A percentile compares a stretch with the other conserved stretches of the same genome.
Conservation (phyloP, 2,888 invertebrate species). For the Seira musarum region DNA sequence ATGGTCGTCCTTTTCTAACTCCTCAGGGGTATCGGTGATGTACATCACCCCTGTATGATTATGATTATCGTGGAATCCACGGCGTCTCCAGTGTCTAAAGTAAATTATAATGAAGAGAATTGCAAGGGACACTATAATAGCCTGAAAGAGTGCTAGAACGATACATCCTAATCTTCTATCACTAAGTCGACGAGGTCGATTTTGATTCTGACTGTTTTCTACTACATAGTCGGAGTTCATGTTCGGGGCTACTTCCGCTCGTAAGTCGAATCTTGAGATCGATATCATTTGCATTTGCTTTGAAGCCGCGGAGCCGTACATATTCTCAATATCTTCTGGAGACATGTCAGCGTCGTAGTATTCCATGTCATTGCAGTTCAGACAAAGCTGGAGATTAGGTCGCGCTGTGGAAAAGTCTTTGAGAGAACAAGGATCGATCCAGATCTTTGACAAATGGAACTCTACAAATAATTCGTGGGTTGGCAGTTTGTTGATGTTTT, state of each 20-base stretch:
- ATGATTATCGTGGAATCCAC: no score
- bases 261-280: conserved; percentile 4
- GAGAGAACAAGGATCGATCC: conserved; percentile 35
- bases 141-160: conserved; percentile 23
- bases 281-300: neutral
- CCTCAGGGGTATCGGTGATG: no score
- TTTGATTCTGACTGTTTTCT: neutral
- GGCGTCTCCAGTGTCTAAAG: conserved; percentile 31
- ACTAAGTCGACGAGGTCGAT: neutral
- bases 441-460: conserved; percentile 44
- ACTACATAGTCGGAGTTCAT: neutral
- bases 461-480: conserved; percentile 28
- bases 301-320: no score
- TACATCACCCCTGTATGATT: no score
- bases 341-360: conserved; percentile 49
- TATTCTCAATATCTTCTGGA: neutral
- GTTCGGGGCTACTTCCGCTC: neutral
- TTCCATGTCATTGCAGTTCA: conserved; percentile 50
- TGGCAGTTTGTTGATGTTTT: conserved; percentile 37
- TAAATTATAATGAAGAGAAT: conserved; percentile 39
- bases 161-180: conserved; percentile 2
- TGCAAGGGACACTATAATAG: conserved; percentile 26
- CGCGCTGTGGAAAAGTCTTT: conserved; percentile 24
- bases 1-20: no score
- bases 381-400: conserved; percentile 32